Percentiles rank a stretch among this genome's conserved stretches.
Evolutionary conservation across 2,113 vertebrate species (phyloP).

Genomic region (Ivindomyrus marchei): DNA sequence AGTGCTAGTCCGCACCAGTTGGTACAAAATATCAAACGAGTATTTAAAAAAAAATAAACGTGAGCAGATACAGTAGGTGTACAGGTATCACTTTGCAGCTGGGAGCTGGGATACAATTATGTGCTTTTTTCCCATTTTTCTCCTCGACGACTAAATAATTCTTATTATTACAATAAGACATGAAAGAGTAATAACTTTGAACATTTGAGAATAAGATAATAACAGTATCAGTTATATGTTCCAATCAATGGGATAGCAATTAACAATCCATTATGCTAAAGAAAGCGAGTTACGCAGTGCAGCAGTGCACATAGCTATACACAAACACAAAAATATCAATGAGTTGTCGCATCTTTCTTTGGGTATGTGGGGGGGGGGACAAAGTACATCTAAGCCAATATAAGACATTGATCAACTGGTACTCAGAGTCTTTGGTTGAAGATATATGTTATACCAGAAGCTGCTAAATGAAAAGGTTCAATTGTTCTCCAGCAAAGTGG

Average conservation of each 20-base stretch:
- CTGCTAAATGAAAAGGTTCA: neutral
- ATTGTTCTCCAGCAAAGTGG: neutral
- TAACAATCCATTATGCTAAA: neutral
- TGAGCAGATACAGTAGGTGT: neutral
- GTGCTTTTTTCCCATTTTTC: neutral
- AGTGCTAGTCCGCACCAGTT: neutral
- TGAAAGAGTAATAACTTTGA: neutral
- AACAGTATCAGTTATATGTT: neutral
- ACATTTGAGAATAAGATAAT: neutral
- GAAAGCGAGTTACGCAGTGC: neutral
- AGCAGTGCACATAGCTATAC: neutral
- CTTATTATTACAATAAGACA: neutral
- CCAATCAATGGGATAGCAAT: neutral
- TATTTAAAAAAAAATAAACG: neutral
- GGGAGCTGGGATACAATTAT: neutral
- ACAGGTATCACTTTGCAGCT: neutral
- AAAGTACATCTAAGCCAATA: neutral
- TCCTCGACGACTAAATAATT: neutral
- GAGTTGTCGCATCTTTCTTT: neutral
- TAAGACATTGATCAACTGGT: neutral
- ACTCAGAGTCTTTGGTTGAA: neutral
- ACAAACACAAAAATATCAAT: neutral
- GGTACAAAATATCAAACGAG: neutral
- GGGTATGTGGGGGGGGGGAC: neutral
- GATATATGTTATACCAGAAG: neutral